Evolutionary conservation across 53 echinoderm and acorn worm genomes (phyloP).

Genomic region (Temnopleurus reevesii): DNA sequence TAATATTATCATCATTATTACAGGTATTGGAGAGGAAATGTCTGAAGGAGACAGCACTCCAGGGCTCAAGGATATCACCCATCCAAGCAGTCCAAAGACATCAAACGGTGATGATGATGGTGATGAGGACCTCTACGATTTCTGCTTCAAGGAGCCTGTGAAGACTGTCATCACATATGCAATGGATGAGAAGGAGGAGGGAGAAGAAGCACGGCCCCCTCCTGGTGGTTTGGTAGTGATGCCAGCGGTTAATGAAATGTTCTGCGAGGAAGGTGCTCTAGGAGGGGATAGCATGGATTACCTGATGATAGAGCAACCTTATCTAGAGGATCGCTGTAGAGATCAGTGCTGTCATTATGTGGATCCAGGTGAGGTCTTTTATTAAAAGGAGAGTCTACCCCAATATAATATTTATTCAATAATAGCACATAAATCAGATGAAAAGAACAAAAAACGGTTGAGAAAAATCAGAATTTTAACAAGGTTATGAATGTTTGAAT

Average conservation of each 20-base stretch:
- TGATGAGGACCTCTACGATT: constrained; percentile 23
- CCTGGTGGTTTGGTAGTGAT: not conserved
- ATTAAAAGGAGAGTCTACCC: too few species aligned
- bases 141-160: constrained; percentile 34
- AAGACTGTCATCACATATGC: not conserved
- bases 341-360: constrained; percentile 40
- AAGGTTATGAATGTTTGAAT: too few species aligned
- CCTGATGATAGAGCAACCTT: not conserved
- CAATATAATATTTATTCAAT: too few species aligned
- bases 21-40: not conserved
- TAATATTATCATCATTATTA: too few species aligned
- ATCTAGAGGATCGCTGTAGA: not conserved
- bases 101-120: not conserved
- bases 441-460: too few species aligned
- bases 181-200: too few species aligned
- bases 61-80: not conserved
- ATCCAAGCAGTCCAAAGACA: not conserved
- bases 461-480: too few species aligned
- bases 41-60: not conserved
- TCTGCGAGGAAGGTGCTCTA: constrained; percentile 18
- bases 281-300: not conserved
- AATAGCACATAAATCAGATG: too few species aligned
- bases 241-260: not conserved
- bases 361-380: not conserved
- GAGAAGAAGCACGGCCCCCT: not conserved